Percentiles rank a stretch among this genome's conserved stretches.
phyloP scores from a whole-genome alignment of 2,797 vertebrate species.

The Chiropotes sagulatus region DNA sequence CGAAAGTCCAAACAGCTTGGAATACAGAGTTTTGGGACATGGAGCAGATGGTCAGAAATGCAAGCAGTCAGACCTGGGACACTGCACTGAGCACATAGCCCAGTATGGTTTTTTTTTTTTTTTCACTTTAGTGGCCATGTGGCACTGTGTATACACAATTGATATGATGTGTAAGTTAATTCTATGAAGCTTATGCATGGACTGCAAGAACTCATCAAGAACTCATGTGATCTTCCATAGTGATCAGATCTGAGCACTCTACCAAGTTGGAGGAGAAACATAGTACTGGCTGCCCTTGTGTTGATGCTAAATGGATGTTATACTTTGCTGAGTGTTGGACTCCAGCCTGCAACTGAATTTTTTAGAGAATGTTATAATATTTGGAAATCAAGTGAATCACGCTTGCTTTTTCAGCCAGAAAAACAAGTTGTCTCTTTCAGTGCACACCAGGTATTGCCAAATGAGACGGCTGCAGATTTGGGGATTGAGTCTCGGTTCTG shows the following conservation, averaged over 20 bases:
- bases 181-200: accelerated
- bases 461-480: neutral
- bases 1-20: neutral
- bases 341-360: slow-evolving; percentile 41
- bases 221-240: accelerated
- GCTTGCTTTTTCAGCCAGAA: slow-evolving; percentile 54
- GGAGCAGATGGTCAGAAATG: neutral
- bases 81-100: accelerated
- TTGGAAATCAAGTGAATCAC: slow-evolving; percentile 65
- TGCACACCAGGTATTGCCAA: neutral
- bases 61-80: neutral
- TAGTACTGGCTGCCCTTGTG: neutral
- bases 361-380: slow-evolving; percentile 52
- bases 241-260: neutral
- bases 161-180: neutral
- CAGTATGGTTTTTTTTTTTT: neutral
- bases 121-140: neutral
- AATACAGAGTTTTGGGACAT: neutral
- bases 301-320: neutral
- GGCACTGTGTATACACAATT: accelerated
- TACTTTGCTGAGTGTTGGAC: slow-evolving; percentile 30
- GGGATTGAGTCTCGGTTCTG: neutral
- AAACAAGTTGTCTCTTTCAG: neutral
- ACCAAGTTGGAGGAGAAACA: neutral
- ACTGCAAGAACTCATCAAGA: neutral